Conservation (phyloP, 2,113 vertebrate species). For the Spilogale gracilis region DNA sequence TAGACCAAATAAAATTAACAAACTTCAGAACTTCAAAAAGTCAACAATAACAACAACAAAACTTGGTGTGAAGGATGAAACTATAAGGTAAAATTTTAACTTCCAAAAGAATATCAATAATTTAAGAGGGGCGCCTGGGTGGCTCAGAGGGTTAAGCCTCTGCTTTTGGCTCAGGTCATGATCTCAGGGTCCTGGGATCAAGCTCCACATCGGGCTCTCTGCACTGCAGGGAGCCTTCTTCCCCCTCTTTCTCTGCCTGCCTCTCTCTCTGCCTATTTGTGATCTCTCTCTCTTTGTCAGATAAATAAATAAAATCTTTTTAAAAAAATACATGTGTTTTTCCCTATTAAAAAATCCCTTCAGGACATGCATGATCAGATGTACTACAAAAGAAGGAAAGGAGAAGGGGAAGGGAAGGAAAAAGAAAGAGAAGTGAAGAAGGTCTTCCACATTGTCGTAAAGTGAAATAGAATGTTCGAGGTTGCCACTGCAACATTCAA, state of each 20-base stretch:
- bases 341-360: conserved; percentile 48
- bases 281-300: no score
- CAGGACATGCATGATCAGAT: conserved; percentile 1
- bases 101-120: conserved; percentile 21
- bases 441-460: not conserved
- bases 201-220: no score
- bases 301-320: no score
- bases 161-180: no score
- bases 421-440: not conserved
- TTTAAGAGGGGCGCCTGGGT: not conserved
- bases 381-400: not conserved
- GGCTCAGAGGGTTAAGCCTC: no score
- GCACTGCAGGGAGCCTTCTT: no score
- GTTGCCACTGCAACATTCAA: not conserved
- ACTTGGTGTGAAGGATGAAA: not conserved
- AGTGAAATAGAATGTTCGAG: not conserved
- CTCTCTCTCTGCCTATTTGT: no score
- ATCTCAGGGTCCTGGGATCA: no score
- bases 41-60: not conserved
- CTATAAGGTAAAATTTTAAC: conserved; percentile 53
- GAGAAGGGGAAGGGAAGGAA: not conserved
- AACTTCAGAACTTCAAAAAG: conserved; percentile 28
- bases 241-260: no score
- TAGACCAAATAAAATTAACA: conserved; percentile 71
- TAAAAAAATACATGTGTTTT: not conserved